A percentile compares a stretch with the other conserved stretches of the same genome.
These are phyloP conservation scores for Aegithalos caudatus DNA, from an alignment of 2,113 vertebrate species.

Conservation along the genomic window DNA sequence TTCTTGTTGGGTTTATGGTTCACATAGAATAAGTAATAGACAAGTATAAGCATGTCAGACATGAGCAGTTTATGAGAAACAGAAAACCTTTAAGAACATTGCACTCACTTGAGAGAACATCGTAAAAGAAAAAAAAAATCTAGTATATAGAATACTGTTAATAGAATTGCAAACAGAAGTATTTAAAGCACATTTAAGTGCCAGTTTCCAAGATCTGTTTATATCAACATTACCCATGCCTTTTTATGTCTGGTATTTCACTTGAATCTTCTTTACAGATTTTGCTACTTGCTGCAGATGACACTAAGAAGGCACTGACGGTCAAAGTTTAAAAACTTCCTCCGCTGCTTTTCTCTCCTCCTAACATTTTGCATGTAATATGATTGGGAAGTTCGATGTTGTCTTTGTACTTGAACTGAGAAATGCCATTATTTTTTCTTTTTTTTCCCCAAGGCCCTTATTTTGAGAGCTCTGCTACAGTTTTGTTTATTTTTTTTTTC, in stretches of 20 bases:
- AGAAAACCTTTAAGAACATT: neutral
- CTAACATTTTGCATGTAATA: neutral
- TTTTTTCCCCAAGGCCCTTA: neutral
- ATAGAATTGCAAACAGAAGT: neutral
- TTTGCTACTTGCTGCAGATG: neutral
- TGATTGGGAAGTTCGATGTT: neutral
- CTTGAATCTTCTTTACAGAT: neutral
- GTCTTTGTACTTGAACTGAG: neutral
- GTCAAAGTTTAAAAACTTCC: neutral
- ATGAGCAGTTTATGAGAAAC: neutral
- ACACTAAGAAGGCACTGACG: neutral
- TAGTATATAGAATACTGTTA: neutral
- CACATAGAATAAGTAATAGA: neutral
- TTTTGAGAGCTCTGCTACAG: neutral
- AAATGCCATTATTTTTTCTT: neutral
- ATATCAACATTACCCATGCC: neutral
- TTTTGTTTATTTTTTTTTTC: neutral
- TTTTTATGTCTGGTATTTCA: neutral
- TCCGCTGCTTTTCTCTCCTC: neutral
- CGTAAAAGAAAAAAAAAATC: neutral
- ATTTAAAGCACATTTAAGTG: neutral
- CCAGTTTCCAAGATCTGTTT: neutral
- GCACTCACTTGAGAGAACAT: neutral
- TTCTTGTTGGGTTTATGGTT: neutral
- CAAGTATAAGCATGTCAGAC: neutral